Evolutionary conservation across 2,888 invertebrate genomes (phyloP).

Genomic region (Mactromeris polynyma): DNA sequence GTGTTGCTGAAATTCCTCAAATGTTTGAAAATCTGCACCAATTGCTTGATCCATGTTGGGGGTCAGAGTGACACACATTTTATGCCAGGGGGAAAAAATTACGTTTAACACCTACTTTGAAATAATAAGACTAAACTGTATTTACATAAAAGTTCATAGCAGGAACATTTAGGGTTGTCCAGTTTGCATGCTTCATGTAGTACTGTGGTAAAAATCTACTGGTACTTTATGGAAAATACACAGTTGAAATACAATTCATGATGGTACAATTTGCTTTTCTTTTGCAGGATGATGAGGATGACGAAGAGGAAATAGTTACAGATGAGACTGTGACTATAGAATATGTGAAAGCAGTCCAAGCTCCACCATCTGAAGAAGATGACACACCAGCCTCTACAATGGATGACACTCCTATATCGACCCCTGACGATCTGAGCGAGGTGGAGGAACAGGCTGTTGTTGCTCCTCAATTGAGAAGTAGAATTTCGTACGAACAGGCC

Average conservation of each 20-base stretch:
- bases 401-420: constrained; percentile 26
- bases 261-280: not conserved
- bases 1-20: not conserved
- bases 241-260: not conserved
- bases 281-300: constrained; percentile 18
- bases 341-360: constrained; percentile 31
- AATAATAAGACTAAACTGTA: too few relatives aligned
- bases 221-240: too few relatives aligned
- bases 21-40: too few relatives aligned
- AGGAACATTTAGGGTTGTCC: too few relatives aligned
- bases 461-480: constrained; percentile 36
- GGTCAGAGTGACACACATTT: too few relatives aligned
- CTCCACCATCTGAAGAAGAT: constrained; percentile 25
- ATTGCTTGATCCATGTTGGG: too few relatives aligned
- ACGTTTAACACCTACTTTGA: too few relatives aligned
- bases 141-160: too few relatives aligned
- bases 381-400: constrained; percentile 48
- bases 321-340: constrained; percentile 45
- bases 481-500: constrained; percentile 79
- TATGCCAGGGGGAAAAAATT: too few relatives aligned
- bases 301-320: constrained; percentile 38
- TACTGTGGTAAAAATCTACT: too few relatives aligned
- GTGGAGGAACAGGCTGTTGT: constrained; percentile 42
- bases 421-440: constrained; percentile 59
- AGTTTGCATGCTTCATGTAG: too few relatives aligned